These are phyloP conservation scores for Neofelis nebulosa DNA, from an alignment of 2,113 vertebrate species.

Conservation along the genomic window DNA sequence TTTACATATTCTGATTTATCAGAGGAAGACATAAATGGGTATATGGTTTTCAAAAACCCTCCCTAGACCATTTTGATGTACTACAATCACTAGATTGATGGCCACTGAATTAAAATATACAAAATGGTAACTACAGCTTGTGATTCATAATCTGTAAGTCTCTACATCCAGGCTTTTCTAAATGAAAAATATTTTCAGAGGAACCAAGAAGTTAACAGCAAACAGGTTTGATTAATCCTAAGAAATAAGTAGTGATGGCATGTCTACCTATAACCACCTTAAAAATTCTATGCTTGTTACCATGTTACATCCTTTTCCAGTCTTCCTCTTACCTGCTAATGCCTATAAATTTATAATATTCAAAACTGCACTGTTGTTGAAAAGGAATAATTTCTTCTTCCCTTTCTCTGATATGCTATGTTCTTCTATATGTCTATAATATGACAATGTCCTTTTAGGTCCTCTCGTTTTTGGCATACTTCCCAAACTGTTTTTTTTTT, in stretches of 20 bases:
- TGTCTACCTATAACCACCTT: not conserved
- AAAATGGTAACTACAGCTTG: not conserved
- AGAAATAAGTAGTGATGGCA: not conserved
- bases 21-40: not conserved
- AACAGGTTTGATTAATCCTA: constrained; percentile 18
- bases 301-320: not conserved
- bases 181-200: not conserved
- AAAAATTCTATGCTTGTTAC: not conserved
- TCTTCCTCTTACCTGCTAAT: constrained; percentile 16
- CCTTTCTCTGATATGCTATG: not conserved
- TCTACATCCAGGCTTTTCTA: not conserved
- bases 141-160: constrained; percentile 6
- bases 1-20: not conserved
- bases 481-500: not conserved
- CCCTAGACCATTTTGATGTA: not conserved
- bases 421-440: not conserved
- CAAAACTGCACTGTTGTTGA: not conserved
- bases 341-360: constrained; percentile 4
- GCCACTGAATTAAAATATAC: constrained; percentile 34
- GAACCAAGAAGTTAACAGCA: not conserved
- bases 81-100: not conserved
- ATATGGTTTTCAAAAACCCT: not conserved
- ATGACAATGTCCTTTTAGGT: not conserved
- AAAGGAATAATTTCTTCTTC: not conserved
- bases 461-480: not conserved